Percentiles rank a stretch among this genome's conserved stretches.
phyloP scores from a whole-genome alignment of 2,797 vertebrate genomes.

The Chaunax sp. region DNA sequence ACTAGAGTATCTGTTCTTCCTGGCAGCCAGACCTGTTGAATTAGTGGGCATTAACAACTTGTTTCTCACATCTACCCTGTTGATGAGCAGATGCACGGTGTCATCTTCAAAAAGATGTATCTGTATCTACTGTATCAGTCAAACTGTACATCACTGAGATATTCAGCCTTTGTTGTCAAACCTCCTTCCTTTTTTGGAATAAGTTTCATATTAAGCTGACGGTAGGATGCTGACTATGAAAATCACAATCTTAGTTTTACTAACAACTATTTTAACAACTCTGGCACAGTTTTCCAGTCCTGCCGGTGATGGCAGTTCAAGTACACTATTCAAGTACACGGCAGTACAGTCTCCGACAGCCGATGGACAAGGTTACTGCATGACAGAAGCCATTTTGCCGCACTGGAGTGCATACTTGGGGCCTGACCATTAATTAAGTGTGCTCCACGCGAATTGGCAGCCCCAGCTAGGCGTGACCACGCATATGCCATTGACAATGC shows the following conservation, averaged over 20 bases:
- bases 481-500: constrained; percentile 33
- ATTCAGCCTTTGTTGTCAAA: neutral
- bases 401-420: constrained; percentile 3
- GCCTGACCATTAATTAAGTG: constrained; percentile 13
- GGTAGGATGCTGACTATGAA: rapidly evolving
- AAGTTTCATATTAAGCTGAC: neutral
- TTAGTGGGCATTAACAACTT: neutral
- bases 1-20: neutral
- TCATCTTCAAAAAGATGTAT: neutral
- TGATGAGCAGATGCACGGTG: neutral
- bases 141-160: neutral
- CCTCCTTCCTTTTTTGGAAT: no score
- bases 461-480: constrained; percentile 35
- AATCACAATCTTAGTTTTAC: neutral
- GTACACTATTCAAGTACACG: no score
- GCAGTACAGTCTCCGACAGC: constrained; percentile 16
- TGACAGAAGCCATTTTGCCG: constrained; percentile 67
- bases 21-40: constrained; percentile 7
- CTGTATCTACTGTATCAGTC: neutral
- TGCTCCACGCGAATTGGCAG: constrained; percentile 24
- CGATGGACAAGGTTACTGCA: constrained; percentile 57
- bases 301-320: no score
- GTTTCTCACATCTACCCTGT: neutral
- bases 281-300: no score
- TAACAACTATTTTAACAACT: neutral